phyloP scores from a whole-genome alignment of 2,113 vertebrate genomes.

The Morone saxatilis region DNA sequence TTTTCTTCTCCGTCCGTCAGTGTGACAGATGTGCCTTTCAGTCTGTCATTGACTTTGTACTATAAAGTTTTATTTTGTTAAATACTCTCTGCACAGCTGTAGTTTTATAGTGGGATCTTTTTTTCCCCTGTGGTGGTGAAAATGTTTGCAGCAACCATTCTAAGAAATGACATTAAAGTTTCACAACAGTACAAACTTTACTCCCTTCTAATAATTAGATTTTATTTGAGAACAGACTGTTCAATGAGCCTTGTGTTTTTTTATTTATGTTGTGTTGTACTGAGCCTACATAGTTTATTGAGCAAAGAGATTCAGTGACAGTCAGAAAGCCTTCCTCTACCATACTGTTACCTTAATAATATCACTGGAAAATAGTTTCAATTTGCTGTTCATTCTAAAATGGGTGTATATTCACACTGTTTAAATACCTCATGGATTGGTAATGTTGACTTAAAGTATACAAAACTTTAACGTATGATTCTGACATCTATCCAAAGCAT shows the following conservation, averaged over 20 bases:
- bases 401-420: constrained; percentile 28
- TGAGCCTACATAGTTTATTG: constrained; percentile 18
- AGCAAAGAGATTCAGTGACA: constrained; percentile 24
- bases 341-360: neutral
- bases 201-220: neutral
- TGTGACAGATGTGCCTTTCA: constrained; percentile 16
- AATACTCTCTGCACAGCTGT: constrained; percentile 42
- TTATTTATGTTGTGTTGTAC: constrained; percentile 14
- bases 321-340: neutral
- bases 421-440: constrained; percentile 51
- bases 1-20: neutral
- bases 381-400: neutral
- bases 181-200: constrained; percentile 3
- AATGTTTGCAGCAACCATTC: constrained; percentile 37
- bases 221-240: neutral
- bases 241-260: neutral
- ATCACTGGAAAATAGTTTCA: constrained; percentile 52
- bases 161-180: constrained; percentile 1
- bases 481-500: constrained; percentile 29
- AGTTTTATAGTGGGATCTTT: constrained; percentile 62
- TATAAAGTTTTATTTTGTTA: constrained; percentile 27
- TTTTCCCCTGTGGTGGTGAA: constrained; percentile 21
- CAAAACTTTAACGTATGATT: neutral
- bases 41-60: constrained; percentile 19
- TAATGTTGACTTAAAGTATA: constrained; percentile 35